Evolutionary conservation across 2,113 vertebrate genomes (phyloP), one percentile per base, ranked within the genome.

Genomic region (Balaeniceps rex): DNA sequence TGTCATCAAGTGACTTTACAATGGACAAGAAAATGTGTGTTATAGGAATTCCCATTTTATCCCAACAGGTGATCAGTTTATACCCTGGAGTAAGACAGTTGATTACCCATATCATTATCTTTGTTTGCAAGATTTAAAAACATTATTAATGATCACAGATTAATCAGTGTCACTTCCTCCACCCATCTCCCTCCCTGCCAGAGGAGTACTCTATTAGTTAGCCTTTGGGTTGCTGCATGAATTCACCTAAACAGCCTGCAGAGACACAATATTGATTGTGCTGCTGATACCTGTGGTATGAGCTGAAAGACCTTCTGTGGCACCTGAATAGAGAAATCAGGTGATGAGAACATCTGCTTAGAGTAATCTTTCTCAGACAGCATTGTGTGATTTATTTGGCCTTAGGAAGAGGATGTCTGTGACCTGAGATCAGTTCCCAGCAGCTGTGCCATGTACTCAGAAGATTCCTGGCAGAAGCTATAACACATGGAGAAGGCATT

Each of bases 21-120:
- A 65, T 72, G 70, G 87, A 85, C 81, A 80, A 92, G 90, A 94
- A 96, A 94, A 89, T 79, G n/a, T 82, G 44, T 85, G 33, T 91
- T 95, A 89, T 63, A 93, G 83, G 81, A 89, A 88, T 95, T 91
- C 58, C 84, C 29, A 69, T 97, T 89, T 93, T 94, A 91, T 89
- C 77, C 77, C 65, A 80, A 78, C n/a, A 82, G 88, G 92, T 83
- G 77, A 94, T 94, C 80, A 57, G 70, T 94, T 96, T 89, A 58
- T 83, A 70, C 31, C 77, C 87, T 84, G 51, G 60, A 93, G 77
- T 79, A 83, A 91, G 81, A 87, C 57, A 80, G 66, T 47, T 93
- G 94, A 94, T 91, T 95, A 54, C 40, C 63, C 58, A 71, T 94
- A 77, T 85, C 70, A 94, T 94, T 96, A 72, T 80, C 54, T 97